phyloP scores from a whole-genome alignment of 2,113 vertebrate genomes.

The Grammomys dolichurus region DNA sequence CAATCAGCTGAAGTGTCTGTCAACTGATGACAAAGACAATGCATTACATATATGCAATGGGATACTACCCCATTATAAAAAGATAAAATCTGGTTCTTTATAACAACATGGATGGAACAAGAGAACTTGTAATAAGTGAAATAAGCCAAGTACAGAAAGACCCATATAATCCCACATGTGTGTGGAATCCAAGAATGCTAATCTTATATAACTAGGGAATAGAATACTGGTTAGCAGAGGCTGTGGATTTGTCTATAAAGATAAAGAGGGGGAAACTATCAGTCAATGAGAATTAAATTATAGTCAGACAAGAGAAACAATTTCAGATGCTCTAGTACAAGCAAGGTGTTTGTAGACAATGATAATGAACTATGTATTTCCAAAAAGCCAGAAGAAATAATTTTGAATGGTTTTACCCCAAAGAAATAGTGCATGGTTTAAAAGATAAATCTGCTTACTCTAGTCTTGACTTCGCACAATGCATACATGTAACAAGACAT shows the following conservation, averaged over 20 bases:
- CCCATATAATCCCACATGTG: neutral
- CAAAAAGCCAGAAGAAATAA: neutral
- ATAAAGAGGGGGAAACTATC: neutral
- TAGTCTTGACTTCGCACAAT: neutral
- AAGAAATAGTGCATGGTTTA: neutral
- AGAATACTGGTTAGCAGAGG: neutral
- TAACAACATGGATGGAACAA: neutral
- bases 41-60: neutral
- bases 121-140: neutral
- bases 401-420: neutral
- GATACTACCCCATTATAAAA: neutral
- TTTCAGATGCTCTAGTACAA: neutral
- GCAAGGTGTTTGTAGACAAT: neutral
- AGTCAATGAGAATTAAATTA: neutral
- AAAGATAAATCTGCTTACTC: neutral
- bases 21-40: neutral
- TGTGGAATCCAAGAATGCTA: neutral
- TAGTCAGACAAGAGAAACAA: neutral
- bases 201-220: too few species aligned
- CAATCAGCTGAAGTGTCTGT: neutral
- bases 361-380: neutral
- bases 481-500: neutral
- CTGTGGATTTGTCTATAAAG: too few species aligned
- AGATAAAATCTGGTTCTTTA: neutral
- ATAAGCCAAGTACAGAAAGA: neutral